A percentile compares a stretch with the other conserved stretches of the same genome.
Conservation (phyloP, 2,888 invertebrate genomes). For the Bugula neritina region DNA sequence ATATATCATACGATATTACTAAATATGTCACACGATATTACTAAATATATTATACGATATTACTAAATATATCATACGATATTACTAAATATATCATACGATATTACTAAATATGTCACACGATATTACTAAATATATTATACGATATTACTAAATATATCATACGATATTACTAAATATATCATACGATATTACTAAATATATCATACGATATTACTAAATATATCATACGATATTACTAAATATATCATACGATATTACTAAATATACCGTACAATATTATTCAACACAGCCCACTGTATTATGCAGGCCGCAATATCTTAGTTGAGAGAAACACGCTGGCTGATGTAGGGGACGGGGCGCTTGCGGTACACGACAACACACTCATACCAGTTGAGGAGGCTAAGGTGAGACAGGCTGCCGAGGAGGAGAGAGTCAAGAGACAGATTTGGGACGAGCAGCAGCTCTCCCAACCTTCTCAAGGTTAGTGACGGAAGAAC, state of each 20-base stretch:
- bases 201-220: too few species aligned
- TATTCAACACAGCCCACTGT: neutral
- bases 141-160: neutral
- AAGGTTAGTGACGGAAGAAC: too few species aligned
- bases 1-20: neutral
- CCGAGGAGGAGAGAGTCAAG: constrained; percentile 10
- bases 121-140: too few species aligned
- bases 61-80: neutral
- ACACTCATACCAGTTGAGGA: neutral
- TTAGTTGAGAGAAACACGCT: constrained; percentile 3
- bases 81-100: neutral
- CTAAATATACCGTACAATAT: neutral
- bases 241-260: neutral
- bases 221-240: neutral
- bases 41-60: neutral
- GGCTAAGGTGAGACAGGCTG: constrained; percentile 17
- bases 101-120: neutral
- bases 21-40: neutral
- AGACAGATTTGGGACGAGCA: constrained; percentile 5
- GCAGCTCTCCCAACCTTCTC: neutral
- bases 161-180: neutral
- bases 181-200: neutral
- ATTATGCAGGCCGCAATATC: neutral
- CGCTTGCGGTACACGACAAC: neutral
- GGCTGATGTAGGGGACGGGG: neutral